phyloP scores from a whole-genome alignment of 2,113 vertebrate genomes.

The Halichoeres trimaculatus region DNA sequence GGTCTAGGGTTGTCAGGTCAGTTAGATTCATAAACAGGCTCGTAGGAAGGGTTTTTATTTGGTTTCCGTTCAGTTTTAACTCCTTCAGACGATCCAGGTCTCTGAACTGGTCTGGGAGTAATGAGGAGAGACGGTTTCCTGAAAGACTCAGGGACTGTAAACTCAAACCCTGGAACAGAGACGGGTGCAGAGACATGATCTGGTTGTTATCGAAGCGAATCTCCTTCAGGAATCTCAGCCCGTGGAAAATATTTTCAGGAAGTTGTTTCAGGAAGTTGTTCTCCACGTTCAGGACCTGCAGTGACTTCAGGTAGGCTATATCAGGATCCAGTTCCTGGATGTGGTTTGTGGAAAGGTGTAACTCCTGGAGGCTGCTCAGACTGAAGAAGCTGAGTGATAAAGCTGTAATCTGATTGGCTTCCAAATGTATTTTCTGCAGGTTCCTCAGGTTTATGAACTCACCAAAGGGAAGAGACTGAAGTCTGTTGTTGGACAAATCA shows the following conservation, averaged over 20 bases:
- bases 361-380: constrained; percentile 44
- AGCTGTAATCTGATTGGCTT: constrained; percentile 65
- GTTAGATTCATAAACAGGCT: constrained; percentile 47
- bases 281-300: constrained; percentile 67
- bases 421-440: constrained; percentile 65
- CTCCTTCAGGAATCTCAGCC: constrained; percentile 49
- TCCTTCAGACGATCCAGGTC: constrained; percentile 52
- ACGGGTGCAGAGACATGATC: constrained; percentile 46
- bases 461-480: constrained; percentile 48
- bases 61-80: constrained; percentile 66
- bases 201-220: constrained; percentile 69
- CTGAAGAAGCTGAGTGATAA: constrained; percentile 53
- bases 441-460: constrained; percentile 62
- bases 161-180: constrained; percentile 57
- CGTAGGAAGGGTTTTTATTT: constrained; percentile 39
- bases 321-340: constrained; percentile 53
- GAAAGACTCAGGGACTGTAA: constrained; percentile 58
- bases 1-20: constrained; percentile 53
- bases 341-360: constrained; percentile 71
- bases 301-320: constrained; percentile 37
- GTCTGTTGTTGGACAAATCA: constrained; percentile 70
- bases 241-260: constrained; percentile 55
- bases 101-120: constrained; percentile 56
- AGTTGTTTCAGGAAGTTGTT: constrained; percentile 60
- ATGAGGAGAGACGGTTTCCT: constrained; percentile 52